Base-by-base conservation (phyloP, 1,140 invertebrate species). In the Drosophila auraria region DNA sequence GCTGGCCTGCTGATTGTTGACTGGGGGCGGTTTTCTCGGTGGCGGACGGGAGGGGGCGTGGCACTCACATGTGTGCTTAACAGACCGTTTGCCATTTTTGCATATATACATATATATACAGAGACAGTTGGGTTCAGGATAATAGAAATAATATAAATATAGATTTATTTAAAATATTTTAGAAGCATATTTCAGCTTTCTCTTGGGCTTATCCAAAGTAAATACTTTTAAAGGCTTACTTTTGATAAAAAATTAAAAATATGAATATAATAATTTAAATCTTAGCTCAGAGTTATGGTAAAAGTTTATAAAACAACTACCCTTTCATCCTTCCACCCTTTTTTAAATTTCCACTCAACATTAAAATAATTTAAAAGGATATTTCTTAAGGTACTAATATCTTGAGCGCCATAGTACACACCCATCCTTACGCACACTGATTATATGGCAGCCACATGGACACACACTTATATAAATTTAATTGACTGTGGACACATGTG, bases 21-120 rank as follows among this genome's bases (percentile, higher is more conserved):
- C 81, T 87, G 80, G 51, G 61, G 42, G 64, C 60, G 56, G n/a
- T 44, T 54, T 53, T 47, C 25, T 44, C 42, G 54, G 56, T 42
- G 66, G 45, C 8, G 25, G 63, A 49, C 30, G 3, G 61, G 36
- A 9, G 53, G 72, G 49, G 81, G 80, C 77, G 77, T 89, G 84
- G 64, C 78, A 71, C 61, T 70, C 86, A 73, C 86, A 90, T 84
- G 86, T 89, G 86, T 90, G 86, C 75, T 90, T 89, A 89, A 89
- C 84, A 89, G 84, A 90, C 84, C 84, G 82, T 84, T 89, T 82
- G 86, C 86, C 84, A 90, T 90, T 89, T 89, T 89, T 89, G 84
- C 84, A 90, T 83, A 80, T 38, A 82, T 25, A 11, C 5, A 38
- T 5, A 14, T 38, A 38, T 11, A 15, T 6, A n/a, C 40, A 14